These are phyloP conservation scores for Troides oblongomaculatus DNA, from an alignment of 2,888 invertebrate species.

Conservation along the genomic window DNA sequence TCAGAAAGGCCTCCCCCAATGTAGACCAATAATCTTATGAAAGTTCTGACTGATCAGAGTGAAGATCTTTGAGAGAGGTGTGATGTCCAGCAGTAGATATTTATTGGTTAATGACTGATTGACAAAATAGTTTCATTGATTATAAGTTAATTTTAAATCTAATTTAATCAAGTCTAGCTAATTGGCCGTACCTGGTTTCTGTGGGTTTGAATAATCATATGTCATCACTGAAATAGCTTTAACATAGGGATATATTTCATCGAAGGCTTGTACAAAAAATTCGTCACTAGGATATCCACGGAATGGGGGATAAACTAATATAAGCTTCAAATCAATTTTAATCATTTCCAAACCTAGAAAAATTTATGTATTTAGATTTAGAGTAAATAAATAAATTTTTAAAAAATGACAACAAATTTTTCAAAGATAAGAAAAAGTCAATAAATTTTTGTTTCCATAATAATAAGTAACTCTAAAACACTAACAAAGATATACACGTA, in stretches of 20 bases:
- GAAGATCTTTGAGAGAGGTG: too few relatives aligned
- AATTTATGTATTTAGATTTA: background rate
- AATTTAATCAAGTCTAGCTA: background rate
- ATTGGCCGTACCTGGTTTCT: constrained; percentile 83
- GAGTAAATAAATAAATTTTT: too few relatives aligned
- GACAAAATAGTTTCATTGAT: background rate
- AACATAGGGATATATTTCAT: constrained; percentile 86
- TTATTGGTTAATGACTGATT: too few relatives aligned
- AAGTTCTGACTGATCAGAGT: too few relatives aligned
- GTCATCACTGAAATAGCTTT: constrained; percentile 97
- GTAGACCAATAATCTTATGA: too few relatives aligned
- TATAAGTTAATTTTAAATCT: background rate
- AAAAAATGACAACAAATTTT: too few relatives aligned
- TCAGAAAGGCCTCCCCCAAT: too few relatives aligned
- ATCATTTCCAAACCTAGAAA: constrained; percentile 78
- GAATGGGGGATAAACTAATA: constrained; percentile 91
- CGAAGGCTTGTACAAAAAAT: constrained; percentile 87
- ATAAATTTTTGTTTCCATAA: too few relatives aligned
- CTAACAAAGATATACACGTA: background rate
- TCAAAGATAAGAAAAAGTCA: too few relatives aligned
- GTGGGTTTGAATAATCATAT: constrained; percentile 93
- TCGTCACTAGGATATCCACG: constrained; percentile 82
- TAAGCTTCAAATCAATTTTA: constrained; percentile 79
- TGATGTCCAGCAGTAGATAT: too few relatives aligned
- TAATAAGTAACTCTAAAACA: background rate